phyloP scores from a whole-genome alignment of 2,888 invertebrate species.

The Papilio gigon region DNA sequence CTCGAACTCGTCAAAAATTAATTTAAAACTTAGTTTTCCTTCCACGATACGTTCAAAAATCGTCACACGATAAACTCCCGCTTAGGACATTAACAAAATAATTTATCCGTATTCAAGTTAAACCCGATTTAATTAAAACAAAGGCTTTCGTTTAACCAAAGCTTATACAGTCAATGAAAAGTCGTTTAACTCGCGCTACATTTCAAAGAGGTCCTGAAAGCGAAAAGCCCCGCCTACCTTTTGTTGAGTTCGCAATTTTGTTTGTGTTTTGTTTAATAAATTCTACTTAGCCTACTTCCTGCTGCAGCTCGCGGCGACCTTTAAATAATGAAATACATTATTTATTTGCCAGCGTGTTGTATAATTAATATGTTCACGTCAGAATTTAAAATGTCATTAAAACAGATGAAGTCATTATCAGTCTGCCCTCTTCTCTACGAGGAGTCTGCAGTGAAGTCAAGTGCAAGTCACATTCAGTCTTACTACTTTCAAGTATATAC shows the following conservation, averaged over 20 bases:
- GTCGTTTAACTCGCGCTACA: conserved; percentile 20
- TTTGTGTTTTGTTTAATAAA: conserved; percentile 30
- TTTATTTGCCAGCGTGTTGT: background rate
- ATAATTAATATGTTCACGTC: background rate
- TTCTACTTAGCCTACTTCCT: conserved; percentile 3
- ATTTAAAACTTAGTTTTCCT: background rate
- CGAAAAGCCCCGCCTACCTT: conserved; percentile 9
- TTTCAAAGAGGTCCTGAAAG: conserved; percentile 28
- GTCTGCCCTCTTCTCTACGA: too few relatives aligned
- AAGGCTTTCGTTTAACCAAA: conserved; percentile 27
- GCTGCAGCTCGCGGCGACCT: background rate
- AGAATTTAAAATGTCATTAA: too few relatives aligned
- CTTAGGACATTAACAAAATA: conserved; percentile 11
- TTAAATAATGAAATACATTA: conserved; percentile 12
- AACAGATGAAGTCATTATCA: too few relatives aligned
- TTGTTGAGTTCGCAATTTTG: conserved; percentile 16
- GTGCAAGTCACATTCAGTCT: too few relatives aligned
- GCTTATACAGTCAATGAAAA: conserved; percentile 24
- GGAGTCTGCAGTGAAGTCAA: too few relatives aligned
- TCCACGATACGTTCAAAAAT: background rate
- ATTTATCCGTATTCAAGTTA: conserved; percentile 8
- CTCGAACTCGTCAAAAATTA: background rate
- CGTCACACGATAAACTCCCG: background rate
- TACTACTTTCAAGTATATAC: too few relatives aligned
- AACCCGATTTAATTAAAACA: conserved; percentile 26